phyloP scores from a whole-genome alignment of 2,113 vertebrate genomes.

The Anolis sagrei region DNA sequence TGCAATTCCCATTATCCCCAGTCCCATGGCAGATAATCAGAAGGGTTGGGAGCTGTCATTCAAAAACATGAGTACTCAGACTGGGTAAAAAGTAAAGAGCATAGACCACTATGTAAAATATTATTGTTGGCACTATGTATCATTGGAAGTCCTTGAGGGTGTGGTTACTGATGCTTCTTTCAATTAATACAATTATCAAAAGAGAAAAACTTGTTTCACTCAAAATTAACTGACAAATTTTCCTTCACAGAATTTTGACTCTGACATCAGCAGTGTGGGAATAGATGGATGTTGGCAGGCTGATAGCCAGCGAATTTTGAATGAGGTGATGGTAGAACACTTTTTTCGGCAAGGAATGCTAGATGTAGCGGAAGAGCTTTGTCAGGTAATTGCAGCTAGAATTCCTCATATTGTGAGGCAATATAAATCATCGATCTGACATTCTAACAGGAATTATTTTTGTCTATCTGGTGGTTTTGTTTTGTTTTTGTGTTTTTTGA shows the following conservation, averaged over 20 bases:
- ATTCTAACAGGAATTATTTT: no score
- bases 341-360: constrained; percentile 88
- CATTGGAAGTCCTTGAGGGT: constrained; percentile 1
- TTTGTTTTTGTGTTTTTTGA: background rate
- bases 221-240: constrained; percentile 40
- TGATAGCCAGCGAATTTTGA: constrained; percentile 85
- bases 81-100: no score
- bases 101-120: no score
- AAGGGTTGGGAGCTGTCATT: no score
- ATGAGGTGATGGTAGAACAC: constrained; percentile 88
- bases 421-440: background rate
- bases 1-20: no score
- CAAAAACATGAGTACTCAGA: no score
- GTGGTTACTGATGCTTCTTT: constrained; percentile 24
- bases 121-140: no score
- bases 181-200: constrained; percentile 13
- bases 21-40: no score
- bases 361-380: constrained; percentile 86
- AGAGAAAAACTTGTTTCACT: background rate
- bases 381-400: constrained; percentile 76
- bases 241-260: constrained; percentile 83
- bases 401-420: background rate
- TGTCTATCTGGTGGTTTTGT: background rate
- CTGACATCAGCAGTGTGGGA: constrained; percentile 87
- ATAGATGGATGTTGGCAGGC: constrained; percentile 88